Percentiles rank a stretch among this genome's conserved stretches.
These are phyloP conservation scores for Carettochelys insculpta DNA, from an alignment of 2,113 vertebrate genomes.

Conservation along the genomic window DNA sequence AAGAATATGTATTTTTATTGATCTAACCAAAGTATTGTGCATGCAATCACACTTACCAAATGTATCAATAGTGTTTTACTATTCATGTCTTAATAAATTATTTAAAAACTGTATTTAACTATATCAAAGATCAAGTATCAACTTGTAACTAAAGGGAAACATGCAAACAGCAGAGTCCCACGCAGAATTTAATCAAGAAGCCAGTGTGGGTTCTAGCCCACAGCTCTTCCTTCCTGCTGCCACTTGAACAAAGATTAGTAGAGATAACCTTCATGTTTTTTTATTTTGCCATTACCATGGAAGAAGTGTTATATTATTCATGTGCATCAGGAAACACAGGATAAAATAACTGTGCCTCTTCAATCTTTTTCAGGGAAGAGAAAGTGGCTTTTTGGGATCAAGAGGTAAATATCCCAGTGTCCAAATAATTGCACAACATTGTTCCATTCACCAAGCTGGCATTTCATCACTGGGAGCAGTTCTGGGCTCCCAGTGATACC, in stretches of 20 bases:
- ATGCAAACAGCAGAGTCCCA: not conserved
- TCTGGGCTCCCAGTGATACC: not conserved
- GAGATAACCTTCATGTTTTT: not conserved
- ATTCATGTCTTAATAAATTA: not conserved
- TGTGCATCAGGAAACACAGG: not conserved
- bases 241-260: not conserved
- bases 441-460: not conserved
- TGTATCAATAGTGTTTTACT: not conserved
- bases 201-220: not conserved
- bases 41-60: not conserved
- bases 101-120: not conserved
- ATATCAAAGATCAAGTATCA: too few species aligned
- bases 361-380: not conserved
- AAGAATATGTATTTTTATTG: not conserved
- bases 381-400: not conserved
- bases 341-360: not conserved
- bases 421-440: not conserved
- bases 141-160: not conserved
- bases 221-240: not conserved
- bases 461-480: not conserved
- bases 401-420: not conserved
- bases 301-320: not conserved
- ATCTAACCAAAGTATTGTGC: not conserved
- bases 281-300: not conserved
- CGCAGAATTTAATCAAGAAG: not conserved